Evolutionary conservation across 2,797 vertebrate genomes (phyloP), one percentile per base, ranked within the genome.

Genomic region (Anguilla megastoma): DNA sequence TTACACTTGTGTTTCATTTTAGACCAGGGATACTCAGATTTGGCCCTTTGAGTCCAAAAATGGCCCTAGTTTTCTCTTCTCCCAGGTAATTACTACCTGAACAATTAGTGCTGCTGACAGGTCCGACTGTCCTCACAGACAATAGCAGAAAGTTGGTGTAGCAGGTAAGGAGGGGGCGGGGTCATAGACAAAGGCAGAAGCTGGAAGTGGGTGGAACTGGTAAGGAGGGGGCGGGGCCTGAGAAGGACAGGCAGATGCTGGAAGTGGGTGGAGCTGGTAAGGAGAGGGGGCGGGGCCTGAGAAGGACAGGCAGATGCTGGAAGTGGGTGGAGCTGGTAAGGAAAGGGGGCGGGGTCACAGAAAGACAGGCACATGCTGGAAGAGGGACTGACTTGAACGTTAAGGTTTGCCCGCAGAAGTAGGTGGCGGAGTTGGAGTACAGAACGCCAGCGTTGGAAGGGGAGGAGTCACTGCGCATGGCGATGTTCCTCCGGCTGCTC

Each of bases 401-500:
- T 86, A 99, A 95, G 0, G 98, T 99, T 80, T 99, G 98, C 27
- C 98, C 98, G 21, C 97, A 98, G 94, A 96, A 97, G 79, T 98
- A 99, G 0, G 98, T 98, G 56, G 98, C 95, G 4, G 97, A 95
- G 45, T 95, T 97, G 91, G 98, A 99, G 95, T 99, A 99, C 88
- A 99, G 97, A 56, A 98, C 96, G 0, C 95, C 95, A 0, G 94
- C 97, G 21, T 95, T 95, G 0, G 94, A 94, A 0, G 95, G 93
- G n/a, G 95, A 91, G 0, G 96, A 96, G 89, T 99, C 98, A 0
- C 96, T 99, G 8, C 98, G 96, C 88, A 99, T 97, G 0, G 98
- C 98, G 2, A 99, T 99, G 94, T 99, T 99, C 83, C 94, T 97
- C 90, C 98, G 96, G 90, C 98, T 99, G 96, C 98, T 99, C 93